These are phyloP conservation scores for Oreonectes daqikongensis DNA, from an alignment of 2,797 vertebrate genomes.

Conservation along the genomic window DNA sequence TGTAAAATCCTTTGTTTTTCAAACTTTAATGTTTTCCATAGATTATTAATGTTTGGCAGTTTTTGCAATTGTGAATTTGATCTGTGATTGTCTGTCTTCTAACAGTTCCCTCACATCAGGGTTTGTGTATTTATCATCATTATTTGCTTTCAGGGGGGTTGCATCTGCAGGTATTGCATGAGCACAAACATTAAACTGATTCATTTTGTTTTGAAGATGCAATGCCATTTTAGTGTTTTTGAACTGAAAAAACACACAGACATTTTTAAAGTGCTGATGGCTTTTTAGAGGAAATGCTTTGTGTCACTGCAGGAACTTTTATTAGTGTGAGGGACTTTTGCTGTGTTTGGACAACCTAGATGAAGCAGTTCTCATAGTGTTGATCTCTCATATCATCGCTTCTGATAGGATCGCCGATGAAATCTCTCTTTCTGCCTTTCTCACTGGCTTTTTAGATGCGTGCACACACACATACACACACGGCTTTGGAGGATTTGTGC, in stretches of 20 bases:
- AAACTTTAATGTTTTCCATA: background rate
- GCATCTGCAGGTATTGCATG: background rate
- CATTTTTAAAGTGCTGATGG: background rate
- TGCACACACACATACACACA: background rate
- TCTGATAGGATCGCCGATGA: background rate
- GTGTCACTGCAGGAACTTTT: constrained; percentile 17
- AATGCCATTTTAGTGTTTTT: background rate
- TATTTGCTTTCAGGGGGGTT: background rate
- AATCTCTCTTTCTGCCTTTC: constrained; percentile 13
- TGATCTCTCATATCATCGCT: constrained; percentile 19
- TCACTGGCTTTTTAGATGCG: constrained; percentile 13
- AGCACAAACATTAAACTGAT: background rate
- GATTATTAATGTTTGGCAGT: background rate
- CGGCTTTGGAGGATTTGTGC: constrained; percentile 31
- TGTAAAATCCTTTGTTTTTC: background rate
- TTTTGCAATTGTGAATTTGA: background rate
- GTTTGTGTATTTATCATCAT: background rate
- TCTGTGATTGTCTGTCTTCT: background rate
- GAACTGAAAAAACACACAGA: background rate
- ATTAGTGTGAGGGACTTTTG: constrained; percentile 36
- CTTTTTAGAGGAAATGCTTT: background rate
- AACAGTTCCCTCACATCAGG: background rate
- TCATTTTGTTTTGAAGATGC: background rate
- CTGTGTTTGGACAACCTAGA: constrained; percentile 39
- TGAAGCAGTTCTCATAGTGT: constrained; percentile 1